Evolutionary conservation across 2,797 vertebrate species (phyloP).

Genomic region (Trachurus trachurus): DNA sequence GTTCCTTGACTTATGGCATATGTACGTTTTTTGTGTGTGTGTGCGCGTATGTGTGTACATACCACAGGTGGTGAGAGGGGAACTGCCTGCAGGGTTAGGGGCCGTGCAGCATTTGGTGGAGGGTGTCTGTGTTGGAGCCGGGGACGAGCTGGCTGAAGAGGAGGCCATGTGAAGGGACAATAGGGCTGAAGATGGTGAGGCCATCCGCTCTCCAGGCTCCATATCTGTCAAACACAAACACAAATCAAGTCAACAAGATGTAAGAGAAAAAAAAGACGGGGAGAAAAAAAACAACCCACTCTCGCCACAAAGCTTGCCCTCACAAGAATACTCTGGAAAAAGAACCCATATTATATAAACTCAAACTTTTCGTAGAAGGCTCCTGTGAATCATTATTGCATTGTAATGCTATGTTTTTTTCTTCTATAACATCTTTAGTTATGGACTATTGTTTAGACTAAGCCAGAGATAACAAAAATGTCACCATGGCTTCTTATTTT

Average conservation of each 20-base stretch:
- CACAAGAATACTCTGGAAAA: background rate
- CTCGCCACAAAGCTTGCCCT: background rate
- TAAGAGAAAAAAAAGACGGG: constrained; percentile 26
- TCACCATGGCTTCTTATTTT: background rate
- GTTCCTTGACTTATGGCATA: background rate
- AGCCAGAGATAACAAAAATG: background rate
- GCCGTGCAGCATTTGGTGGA: constrained; percentile 86
- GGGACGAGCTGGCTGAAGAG: constrained; percentile 80
- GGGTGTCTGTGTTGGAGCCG: constrained; percentile 82
- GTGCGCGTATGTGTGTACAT: constrained; percentile 28
- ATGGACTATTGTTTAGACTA: background rate
- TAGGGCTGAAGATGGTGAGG: constrained; percentile 82
- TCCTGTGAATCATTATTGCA: constrained; percentile 3
- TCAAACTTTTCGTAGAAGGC: too few relatives aligned
- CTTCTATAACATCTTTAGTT: background rate
- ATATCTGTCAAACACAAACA: constrained; percentile 88
- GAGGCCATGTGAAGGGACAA: constrained; percentile 84
- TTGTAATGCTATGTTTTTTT: background rate
- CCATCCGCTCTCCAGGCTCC: constrained; percentile 93
- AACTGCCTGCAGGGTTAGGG: constrained; percentile 80
- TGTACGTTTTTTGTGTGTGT: background rate
- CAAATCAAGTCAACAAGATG: constrained; percentile 65
- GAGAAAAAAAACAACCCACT: background rate
- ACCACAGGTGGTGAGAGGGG: constrained; percentile 88
- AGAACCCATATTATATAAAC: too few relatives aligned